Evolutionary conservation across 1,140 invertebrate genomes (phyloP).

Genomic region (Zaprionus nigranus): DNA sequence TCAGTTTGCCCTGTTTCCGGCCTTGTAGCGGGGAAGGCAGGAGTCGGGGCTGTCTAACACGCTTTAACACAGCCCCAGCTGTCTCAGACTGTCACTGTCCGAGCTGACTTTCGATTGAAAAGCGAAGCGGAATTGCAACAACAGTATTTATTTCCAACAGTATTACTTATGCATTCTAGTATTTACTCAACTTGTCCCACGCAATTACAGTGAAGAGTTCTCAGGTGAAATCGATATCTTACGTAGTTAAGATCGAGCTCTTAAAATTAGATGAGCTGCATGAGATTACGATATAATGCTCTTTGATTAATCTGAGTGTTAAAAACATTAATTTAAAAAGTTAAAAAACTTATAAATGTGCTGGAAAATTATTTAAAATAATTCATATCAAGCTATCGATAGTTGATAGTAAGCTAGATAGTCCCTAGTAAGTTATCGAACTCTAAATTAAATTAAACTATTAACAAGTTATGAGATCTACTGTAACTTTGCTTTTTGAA

Average conservation of each 20-base stretch:
- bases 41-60: conserved; percentile 23
- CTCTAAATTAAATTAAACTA: too few species aligned
- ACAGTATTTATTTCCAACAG: conserved; percentile 54
- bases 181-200: conserved; percentile 11
- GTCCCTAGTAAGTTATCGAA: too few species aligned
- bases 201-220: conserved; percentile 7
- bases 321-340: too few species aligned
- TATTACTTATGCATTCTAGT: conserved; percentile 8
- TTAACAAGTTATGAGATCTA: too few species aligned
- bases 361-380: not conserved
- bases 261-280: too few species aligned
- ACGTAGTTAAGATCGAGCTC: not conserved
- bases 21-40: conserved; percentile 21
- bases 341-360: not conserved
- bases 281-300: too few species aligned
- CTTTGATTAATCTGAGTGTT: too few species aligned
- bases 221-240: not conserved
- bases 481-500: too few species aligned
- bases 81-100: conserved; percentile 52
- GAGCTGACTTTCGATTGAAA: conserved; percentile 27
- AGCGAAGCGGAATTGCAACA: conserved; percentile 65
- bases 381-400: not conserved
- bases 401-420: not conserved
- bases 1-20: conserved; percentile 53
- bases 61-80: conserved; percentile 52